Percentiles rank a stretch among this genome's conserved stretches.
phyloP scores from a whole-genome alignment of 2,113 vertebrate species.

The Pedionomus torquatus region DNA sequence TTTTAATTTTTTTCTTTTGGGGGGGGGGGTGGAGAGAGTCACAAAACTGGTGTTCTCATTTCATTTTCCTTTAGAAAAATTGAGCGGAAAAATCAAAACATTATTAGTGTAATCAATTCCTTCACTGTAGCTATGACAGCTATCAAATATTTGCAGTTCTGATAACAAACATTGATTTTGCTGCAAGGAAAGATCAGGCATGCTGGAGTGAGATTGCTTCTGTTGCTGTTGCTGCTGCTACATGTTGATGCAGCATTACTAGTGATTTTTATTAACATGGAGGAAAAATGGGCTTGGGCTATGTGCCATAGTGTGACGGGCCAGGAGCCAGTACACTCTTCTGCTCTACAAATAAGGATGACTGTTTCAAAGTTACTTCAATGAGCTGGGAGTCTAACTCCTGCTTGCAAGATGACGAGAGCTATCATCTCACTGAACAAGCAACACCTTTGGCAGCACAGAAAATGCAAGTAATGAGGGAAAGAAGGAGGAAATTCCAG shows the following conservation, averaged over 20 bases:
- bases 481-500: neutral
- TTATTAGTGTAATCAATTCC: neutral
- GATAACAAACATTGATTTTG: constrained; percentile 21
- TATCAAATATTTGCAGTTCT: constrained; percentile 31
- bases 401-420: neutral
- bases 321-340: neutral
- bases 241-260: neutral
- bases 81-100: neutral
- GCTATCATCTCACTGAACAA: neutral
- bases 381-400: neutral
- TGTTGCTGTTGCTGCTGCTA: neutral
- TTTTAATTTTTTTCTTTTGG: too few species aligned
- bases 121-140: neutral
- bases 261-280: neutral
- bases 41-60: neutral
- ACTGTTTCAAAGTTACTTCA: neutral
- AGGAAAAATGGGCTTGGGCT: neutral
- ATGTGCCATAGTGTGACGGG: too few species aligned
- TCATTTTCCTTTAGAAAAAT: neutral
- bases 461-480: neutral
- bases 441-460: neutral
- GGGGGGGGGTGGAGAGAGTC: accelerated
- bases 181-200: neutral
- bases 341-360: neutral
- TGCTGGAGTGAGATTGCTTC: neutral